Base-by-base conservation (phyloP, 2,113 vertebrate genomes). In the Dasyurus viverrinus region DNA sequence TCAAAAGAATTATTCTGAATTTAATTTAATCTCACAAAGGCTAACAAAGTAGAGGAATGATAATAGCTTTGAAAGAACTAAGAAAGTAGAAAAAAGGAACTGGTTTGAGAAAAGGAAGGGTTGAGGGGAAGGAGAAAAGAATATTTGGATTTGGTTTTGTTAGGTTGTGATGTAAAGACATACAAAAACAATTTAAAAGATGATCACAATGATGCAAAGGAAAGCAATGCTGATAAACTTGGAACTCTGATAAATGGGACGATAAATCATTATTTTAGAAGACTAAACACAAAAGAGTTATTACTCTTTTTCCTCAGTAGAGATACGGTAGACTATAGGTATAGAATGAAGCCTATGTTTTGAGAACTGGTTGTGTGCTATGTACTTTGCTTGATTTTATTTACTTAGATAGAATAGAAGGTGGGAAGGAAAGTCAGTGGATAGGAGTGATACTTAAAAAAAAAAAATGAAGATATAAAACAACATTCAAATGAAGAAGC, bases 121-220 rank as follows among this genome's bases (percentile, higher is more conserved):
- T 55, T n/a, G 90, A 14, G 8, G 8, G 11, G 14, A 5, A 84
- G 42, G 19, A 84, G n/a, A 19, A 76, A 76, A 42, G 68, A 84
- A 8, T 84, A 42, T 36, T 68, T 42, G n/a, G 2, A 60, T 50
- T 46, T 60, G 50, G 68, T 53, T 19, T 60, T 4, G 8, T 0
- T 92, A 50, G 90, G 48, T 16, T 36, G 19, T 30, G 26, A 89
- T 8, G 54, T 48, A 53, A 94, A 46, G 16, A 68, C 6, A 90
- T 89, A n/a, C 89, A 89, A 48, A 95, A 84, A 54, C 36, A 91
- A 68, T 36, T 42, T 94, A 19, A 91, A 42, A 90, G 25, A 53
- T 50, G 23, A 26, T 89, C 46, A 54, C 3, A 42, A 48, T 47
- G 47, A 76, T 9, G 27, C 2, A 30, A 50, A 90, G 19, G 6